Conservation (phyloP, 1,140 invertebrate species). For the Cepaea nemoralis region DNA sequence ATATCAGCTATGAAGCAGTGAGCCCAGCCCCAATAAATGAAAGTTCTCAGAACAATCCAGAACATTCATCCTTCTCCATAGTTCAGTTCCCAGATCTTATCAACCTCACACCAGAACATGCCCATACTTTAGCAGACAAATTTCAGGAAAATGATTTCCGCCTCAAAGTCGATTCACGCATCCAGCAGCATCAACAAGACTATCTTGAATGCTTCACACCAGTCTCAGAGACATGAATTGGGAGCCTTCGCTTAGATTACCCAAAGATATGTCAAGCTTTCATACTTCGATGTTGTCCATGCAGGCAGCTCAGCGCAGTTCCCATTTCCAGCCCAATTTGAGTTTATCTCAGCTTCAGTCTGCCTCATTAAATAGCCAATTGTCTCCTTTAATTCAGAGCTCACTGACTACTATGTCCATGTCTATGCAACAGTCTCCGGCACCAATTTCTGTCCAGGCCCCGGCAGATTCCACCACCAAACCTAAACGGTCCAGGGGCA, state of each 20-base stretch:
- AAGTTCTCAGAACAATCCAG: conserved; percentile 4
- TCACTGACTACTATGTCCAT: conserved; percentile 52
- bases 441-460: conserved; percentile 61
- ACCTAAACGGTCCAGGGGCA: conserved; percentile 58
- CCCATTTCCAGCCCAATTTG: conserved; percentile 1
- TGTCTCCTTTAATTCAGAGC: conserved; percentile 9
- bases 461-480: conserved; percentile 68
- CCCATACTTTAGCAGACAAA: conserved; percentile 34
- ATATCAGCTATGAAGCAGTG: conserved; percentile 65
- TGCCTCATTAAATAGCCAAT: background rate
- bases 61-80: conserved; percentile 25
- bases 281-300: conserved; percentile 26
- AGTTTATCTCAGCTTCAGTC: background rate
- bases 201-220: background rate
- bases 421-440: conserved; percentile 50
- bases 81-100: conserved; percentile 34
- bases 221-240: conserved; percentile 3
- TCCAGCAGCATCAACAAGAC: conserved; percentile 1
- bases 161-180: conserved; percentile 17
- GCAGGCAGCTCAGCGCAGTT: conserved; percentile 20
- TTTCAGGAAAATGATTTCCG: conserved; percentile 37
- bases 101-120: conserved; percentile 35
- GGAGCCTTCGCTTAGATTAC: background rate
- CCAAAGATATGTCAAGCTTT: conserved; percentile 24
- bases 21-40: conserved; percentile 58